Evolutionary conservation across 2,113 vertebrate species (phyloP).

Genomic region (Varanus salvator): DNA sequence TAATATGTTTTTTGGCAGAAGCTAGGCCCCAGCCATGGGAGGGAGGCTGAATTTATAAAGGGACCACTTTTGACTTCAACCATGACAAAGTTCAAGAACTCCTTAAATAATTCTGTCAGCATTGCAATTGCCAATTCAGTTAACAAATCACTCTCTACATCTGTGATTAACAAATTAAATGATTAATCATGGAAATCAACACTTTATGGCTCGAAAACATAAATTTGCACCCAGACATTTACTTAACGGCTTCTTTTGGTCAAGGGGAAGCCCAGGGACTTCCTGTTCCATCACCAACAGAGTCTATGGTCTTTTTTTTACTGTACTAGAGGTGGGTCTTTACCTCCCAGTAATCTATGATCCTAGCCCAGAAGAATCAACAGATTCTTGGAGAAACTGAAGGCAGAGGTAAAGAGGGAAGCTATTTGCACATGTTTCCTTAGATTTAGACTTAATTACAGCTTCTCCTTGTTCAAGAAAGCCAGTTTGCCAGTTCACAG

Average conservation of each 20-base stretch:
- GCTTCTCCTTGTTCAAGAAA: conserved; percentile 55
- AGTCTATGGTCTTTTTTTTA: not conserved
- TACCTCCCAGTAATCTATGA: not conserved
- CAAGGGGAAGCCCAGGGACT: conserved; percentile 45
- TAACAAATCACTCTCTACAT: not conserved
- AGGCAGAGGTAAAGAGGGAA: not conserved
- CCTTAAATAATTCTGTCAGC: not conserved
- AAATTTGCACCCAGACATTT: conserved; percentile 25
- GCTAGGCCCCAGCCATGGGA: not conserved
- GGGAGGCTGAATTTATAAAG: not conserved
- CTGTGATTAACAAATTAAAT: not conserved
- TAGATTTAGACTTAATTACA: not conserved
- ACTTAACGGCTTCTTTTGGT: conserved; percentile 22
- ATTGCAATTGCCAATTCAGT: not conserved
- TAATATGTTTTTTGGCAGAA: not conserved
- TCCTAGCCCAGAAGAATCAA: not conserved
- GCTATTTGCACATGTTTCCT: not conserved
- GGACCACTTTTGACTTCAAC: not conserved
- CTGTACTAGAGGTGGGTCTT: not conserved
- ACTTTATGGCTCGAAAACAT: conserved; percentile 14
- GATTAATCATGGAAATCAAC: not conserved
- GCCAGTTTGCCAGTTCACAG: conserved; percentile 41
- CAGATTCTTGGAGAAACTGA: too few relatives aligned
- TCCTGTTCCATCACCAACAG: conserved; percentile 31
- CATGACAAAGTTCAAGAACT: not conserved